Base-by-base conservation (phyloP, 2,797 vertebrate genomes). In the Hippoglossus hippoglossus region DNA sequence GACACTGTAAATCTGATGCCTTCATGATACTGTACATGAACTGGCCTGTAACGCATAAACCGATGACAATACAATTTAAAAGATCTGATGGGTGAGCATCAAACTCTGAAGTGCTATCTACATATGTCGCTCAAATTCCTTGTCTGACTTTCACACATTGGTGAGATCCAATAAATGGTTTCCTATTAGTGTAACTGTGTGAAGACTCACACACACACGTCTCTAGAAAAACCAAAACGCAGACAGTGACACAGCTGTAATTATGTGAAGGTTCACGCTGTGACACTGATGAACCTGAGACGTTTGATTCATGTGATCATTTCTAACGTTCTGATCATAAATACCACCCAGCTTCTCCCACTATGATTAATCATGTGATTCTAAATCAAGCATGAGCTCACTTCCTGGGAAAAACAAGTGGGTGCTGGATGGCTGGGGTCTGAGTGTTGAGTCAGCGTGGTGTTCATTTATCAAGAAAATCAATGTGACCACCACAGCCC, bases 181-280 rank as follows among this genome's bases (percentile, higher is more conserved):
- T 80, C 58, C 73, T 59, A 83, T 89, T 88, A 90, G 83, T 16
- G 24, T 2, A 36, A 63, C 26, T 7, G 58, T 80, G 87, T 71
- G 71, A 89, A 81, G 71, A 76, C 58, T 81, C 80, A 50, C 82
- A 83, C 66, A 22, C 16, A 49, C 2, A 49, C 1, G 4, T 65
- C 73, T n/a, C 67, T 25, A 67, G 22, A 69, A 47, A 62, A 70
- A n/a, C 47, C 39, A 10, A 34, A 39, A 31, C 61, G 58, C 53
- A 67, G 78, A 75, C 77, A 57, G 58, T 15, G 55, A 73, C 61
- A 72, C 5, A n/a, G 47, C 64, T 50, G 57, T 63, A 58, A 75
- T 67, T 47, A 61, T 19, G 65, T 19, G 21, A 61, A 52, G 12
- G 69, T 75, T 66, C 72, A 75, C 77, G 63, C 34, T 11, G 21